Base-by-base conservation (phyloP, 2,113 vertebrate genomes). In the Brachypteracias leptosomus region DNA sequence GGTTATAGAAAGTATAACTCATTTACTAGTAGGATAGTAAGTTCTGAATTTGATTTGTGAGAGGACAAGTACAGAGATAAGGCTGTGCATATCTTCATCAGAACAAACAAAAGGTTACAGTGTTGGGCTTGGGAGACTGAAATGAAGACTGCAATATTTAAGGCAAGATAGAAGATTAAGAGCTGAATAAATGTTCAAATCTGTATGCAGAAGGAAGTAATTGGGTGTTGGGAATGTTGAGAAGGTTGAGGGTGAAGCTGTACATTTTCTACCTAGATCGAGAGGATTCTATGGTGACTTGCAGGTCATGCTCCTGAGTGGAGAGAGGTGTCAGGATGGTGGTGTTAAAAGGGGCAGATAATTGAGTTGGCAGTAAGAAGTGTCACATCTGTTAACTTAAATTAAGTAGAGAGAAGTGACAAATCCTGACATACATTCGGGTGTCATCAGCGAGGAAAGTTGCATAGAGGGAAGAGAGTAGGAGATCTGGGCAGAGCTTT, bases 401-500 rank as follows among this genome's bases (percentile, higher is more conserved):
- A 72, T 10, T 75, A 66, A 61, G 33, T 61, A 55, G 47, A 58
- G 77, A 72, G 62, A 82, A 70, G 54, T 88, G 79, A 28, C 85
- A 88, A 90, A 88, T 29, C 59, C 28, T 65, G 75, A 52, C 62
- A 58, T 73, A 33, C 1, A 1, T 74, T 73, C 80, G 76, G 19
- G 25, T 93, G 52, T 81, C 52, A 63, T 90, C 31, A 62, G 71
- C 4, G 1, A 75, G 65, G 51, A 59, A 90, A 80, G 59, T 57
- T 88, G 28, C 24, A 6, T 11, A 40, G 57, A 85, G 68, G 44
- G 59, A 62, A 77, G 38, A 15, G 65, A 77, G 84, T 77, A 85
- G 79, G 74, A 87, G 74, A 92, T 89, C 40, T 93, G 68, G 72
- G 73, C 87, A 93, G 62, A 95, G 49, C 61, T 81, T 62, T 85